phyloP scores from a whole-genome alignment of 2,888 invertebrate genomes.

The Acanthosepion lycidas region DNA sequence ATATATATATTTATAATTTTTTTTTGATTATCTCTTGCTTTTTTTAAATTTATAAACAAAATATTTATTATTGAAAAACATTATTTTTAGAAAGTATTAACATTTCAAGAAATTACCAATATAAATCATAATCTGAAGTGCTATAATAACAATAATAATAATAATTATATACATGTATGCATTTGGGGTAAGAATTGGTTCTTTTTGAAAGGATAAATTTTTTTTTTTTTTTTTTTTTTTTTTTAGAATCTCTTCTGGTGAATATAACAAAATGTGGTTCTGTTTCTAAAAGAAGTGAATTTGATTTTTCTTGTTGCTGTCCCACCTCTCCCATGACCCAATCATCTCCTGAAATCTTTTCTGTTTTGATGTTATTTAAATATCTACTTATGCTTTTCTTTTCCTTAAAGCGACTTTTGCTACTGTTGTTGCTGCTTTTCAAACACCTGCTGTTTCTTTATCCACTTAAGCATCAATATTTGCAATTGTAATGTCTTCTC shows the following conservation, averaged over 20 bases:
- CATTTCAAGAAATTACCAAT: no score
- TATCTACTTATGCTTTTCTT: not conserved
- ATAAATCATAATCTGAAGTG: no score
- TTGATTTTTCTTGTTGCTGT: not conserved
- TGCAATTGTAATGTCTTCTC: not conserved
- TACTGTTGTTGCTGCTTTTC: no score
- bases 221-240: not conserved
- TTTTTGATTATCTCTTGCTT: not conserved
- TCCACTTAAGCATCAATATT: not conserved
- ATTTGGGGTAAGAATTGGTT: not conserved
- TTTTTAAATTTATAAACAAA: not conserved
- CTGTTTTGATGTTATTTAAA: not conserved
- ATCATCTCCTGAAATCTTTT: not conserved
- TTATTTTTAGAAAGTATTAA: not conserved
- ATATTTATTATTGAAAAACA: not conserved
- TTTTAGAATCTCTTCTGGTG: no score
- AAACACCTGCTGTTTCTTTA: not conserved
- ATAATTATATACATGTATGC: not conserved
- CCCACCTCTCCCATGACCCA: not conserved
- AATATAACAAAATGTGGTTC: not conserved
- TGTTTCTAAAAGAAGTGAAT: not conserved
- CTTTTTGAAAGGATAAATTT: not conserved
- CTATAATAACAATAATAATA: no score
- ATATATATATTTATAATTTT: no score
- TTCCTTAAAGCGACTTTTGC: no score